Percentiles rank a stretch among this genome's conserved stretches.
Evolutionary conservation across 1,140 invertebrate species (phyloP).

Genomic region (Campodea augens): DNA sequence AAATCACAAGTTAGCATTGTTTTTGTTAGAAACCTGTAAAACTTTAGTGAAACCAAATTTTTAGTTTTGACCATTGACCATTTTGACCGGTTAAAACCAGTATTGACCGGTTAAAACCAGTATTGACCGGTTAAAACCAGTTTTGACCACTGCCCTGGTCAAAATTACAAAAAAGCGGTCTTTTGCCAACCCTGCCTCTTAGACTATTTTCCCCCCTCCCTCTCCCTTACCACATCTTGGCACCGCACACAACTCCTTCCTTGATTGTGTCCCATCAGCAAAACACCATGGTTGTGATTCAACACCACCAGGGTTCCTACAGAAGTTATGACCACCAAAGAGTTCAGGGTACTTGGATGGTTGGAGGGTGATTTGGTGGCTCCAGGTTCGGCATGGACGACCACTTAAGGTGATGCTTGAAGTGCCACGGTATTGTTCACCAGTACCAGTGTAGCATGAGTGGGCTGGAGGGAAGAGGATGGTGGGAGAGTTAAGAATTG

Average conservation of each 20-base stretch:
- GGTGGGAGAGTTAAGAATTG: no score
- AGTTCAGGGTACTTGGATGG: slow-evolving; percentile 62
- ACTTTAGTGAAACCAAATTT: no score
- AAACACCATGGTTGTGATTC: slow-evolving; percentile 82
- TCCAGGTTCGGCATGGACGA: slow-evolving; percentile 63
- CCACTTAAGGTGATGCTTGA: slow-evolving; percentile 48
- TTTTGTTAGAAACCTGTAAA: no score
- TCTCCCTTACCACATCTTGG: not conserved
- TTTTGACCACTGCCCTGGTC: no score
- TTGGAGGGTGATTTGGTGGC: slow-evolving; percentile 47
- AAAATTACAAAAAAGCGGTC: no score
- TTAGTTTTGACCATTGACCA: no score
- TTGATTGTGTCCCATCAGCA: slow-evolving; percentile 26
- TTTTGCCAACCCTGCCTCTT: no score
- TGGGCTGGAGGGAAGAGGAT: slow-evolving; percentile 33
- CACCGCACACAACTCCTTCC: not conserved
- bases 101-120: no score
- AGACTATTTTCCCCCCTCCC: no score
- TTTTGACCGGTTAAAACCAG: no score
- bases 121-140: no score
- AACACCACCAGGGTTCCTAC: slow-evolving; percentile 68
- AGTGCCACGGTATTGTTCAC: slow-evolving; percentile 59
- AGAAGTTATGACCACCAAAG: slow-evolving; percentile 71
- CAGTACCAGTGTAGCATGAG: slow-evolving; percentile 68
- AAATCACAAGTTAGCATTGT: no score